phyloP scores from a whole-genome alignment of 2,113 vertebrate species.

The Gasterosteus nipponicus region DNA sequence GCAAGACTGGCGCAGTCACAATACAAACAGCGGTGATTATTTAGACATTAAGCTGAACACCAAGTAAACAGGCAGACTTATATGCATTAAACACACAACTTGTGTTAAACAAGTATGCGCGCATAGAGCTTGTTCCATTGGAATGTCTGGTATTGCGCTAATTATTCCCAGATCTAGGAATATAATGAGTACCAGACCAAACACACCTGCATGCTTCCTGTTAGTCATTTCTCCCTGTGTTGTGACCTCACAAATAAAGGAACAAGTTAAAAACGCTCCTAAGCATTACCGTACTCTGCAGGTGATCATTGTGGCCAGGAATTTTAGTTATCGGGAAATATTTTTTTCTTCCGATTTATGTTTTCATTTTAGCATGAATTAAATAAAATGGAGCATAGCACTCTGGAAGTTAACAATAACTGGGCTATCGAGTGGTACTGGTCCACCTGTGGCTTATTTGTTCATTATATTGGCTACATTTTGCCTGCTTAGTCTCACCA shows the following conservation, averaged over 20 bases:
- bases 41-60: neutral
- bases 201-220: conserved; percentile 9
- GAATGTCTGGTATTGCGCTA: conserved; percentile 54
- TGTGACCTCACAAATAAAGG: conserved; percentile 20
- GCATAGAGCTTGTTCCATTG: conserved; percentile 36
- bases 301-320: neutral
- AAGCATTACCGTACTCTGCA: neutral
- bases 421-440: neutral
- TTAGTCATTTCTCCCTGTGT: conserved; percentile 8
- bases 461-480: neutral
- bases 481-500: neutral
- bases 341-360: neutral
- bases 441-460: neutral
- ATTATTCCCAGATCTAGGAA: conserved; percentile 58
- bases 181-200: conserved; percentile 59
- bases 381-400: neutral
- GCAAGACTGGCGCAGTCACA: neutral
- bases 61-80: conserved; percentile 1
- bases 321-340: neutral
- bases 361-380: neutral
- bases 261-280: conserved; percentile 10
- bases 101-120: neutral
- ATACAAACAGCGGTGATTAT: neutral
- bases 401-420: neutral
- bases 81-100: neutral